Conservation (phyloP, 2,888 invertebrate species). For the Hecatera dysodea region DNA sequence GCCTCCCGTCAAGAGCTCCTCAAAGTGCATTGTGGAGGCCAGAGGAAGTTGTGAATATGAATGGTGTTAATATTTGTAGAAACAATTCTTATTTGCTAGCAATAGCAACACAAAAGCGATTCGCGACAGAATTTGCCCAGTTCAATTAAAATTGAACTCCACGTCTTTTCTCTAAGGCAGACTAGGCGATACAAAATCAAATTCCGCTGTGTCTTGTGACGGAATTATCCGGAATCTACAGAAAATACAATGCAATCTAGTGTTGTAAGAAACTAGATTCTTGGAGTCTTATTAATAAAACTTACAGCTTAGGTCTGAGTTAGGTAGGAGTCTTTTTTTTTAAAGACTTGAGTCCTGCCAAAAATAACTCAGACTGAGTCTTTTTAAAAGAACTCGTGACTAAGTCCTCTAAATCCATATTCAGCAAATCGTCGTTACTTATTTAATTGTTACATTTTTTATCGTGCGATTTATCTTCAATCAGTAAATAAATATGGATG, state of each 20-base stretch:
- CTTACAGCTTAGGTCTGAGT: no score
- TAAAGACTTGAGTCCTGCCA: no score
- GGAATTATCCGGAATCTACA: neutral
- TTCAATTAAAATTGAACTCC: constrained; percentile 14
- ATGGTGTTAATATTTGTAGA: constrained; percentile 21
- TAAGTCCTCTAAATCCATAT: no score
- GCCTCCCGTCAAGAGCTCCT: constrained; percentile 54
- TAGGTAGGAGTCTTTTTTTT: no score
- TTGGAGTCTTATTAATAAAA: no score
- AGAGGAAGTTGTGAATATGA: constrained; percentile 53
- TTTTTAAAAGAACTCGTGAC: no score
- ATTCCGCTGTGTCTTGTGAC: constrained; percentile 1
- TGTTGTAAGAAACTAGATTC: no score
- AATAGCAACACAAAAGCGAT: constrained; percentile 15
- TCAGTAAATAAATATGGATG: no score
- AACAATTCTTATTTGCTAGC: constrained; percentile 1
- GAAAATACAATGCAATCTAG: constrained; percentile 4
- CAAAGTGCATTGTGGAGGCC: constrained; percentile 55
- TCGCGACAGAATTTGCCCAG: constrained; percentile 7
- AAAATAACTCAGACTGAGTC: no score
- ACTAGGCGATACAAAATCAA: constrained; percentile 10
- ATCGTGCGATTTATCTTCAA: no score
- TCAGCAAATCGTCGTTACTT: no score
- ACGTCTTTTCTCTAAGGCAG: constrained; percentile 6
- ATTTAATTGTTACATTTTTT: no score